Evolutionary conservation across 1,140 invertebrate genomes (phyloP).

Genomic region (Leptonema lineaticorne): DNA sequence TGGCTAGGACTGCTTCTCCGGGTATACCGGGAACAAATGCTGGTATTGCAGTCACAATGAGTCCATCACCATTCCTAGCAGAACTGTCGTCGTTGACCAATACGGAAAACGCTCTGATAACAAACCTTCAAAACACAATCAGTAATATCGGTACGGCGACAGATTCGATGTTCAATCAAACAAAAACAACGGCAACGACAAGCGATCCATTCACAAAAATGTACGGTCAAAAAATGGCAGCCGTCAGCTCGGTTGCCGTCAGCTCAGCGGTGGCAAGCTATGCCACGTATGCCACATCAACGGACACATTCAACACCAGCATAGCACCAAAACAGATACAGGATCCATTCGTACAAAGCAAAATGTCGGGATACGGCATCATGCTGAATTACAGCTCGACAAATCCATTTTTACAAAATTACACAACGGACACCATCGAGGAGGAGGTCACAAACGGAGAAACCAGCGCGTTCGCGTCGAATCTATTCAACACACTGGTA

Average conservation of each 20-base stretch:
- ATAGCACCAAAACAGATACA: conserved; percentile 17
- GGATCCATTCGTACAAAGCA: not conserved
- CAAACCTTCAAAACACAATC: conserved; percentile 45
- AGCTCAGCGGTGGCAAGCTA: conserved; percentile 38
- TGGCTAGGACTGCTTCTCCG: conserved; percentile 47
- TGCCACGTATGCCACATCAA: conserved; percentile 33
- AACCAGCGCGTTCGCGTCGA: conserved; percentile 23
- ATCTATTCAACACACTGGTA: conserved; percentile 35
- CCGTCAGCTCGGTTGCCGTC: conserved; percentile 35
- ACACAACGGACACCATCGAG: conserved; percentile 45
- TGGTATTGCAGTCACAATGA: conserved; percentile 59
- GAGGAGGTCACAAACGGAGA: conserved; percentile 41
- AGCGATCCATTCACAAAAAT: conserved; percentile 32
- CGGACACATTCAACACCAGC: conserved; percentile 25
- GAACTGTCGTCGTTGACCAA: conserved; percentile 42
- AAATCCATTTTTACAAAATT: conserved; percentile 62
- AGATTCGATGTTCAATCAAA: conserved; percentile 50
- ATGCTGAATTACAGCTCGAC: conserved; percentile 54
- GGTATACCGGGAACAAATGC: conserved; percentile 60
- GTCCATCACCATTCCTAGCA: conserved; percentile 48
- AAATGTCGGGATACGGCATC: conserved; percentile 40
- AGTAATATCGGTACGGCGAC: conserved; percentile 48
- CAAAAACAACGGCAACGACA: conserved; percentile 15
- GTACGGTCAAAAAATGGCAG: conserved; percentile 40
- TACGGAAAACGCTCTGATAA: conserved; percentile 41